Base-by-base conservation (phyloP, 2,113 vertebrate genomes). In the Dipodomys spectabilis region DNA sequence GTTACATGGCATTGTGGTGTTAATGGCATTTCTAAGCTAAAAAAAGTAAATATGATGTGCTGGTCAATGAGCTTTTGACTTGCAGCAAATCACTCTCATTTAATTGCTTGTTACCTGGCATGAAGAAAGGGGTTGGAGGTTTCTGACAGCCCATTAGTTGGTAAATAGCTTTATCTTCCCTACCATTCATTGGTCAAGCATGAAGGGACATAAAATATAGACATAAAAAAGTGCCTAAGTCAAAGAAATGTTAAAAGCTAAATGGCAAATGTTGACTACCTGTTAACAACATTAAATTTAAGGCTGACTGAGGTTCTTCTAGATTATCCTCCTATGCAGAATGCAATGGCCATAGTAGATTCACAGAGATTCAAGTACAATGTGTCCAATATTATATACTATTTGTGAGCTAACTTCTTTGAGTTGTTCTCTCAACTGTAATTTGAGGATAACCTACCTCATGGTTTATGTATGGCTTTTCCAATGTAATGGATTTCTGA, bases 31-130 rank as follows among this genome's bases (percentile, higher is more conserved):
- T 93, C 44, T 84, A 91, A 91, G 32, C 13, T 89, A 18, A 91
- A 39, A 81, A 77, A 64, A 23, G n/a, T 64, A 83, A 74, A 83
- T 57, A 57, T 78, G n/a, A 6, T 75, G 23, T 90, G 53, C 44
- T 85, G 62, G 90, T 86, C 84, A 80, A 45, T 90, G 53, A 96
- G 65, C 39, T 94, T 91, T 25, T 78, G 86, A 53, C 68, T 64
- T 89, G 19, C n/a, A 91, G 74, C 88, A 95, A 95, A 92, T 88
- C 85, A 80, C 32, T 93, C 23, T 82, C 57, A 87, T 88, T 93
- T 93, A 92, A 95, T 94, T 94, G 88, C 62, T 73, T 94, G 49
- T 89, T 96, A 90, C 65, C 84, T 92, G 44, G 69, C 68, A 93
- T 35, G 75, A 19, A 89, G 35, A 94, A 93, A 92, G 45, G 23